Conservation (phyloP, 1,140 invertebrate species). For the Dreissena polymorpha region DNA sequence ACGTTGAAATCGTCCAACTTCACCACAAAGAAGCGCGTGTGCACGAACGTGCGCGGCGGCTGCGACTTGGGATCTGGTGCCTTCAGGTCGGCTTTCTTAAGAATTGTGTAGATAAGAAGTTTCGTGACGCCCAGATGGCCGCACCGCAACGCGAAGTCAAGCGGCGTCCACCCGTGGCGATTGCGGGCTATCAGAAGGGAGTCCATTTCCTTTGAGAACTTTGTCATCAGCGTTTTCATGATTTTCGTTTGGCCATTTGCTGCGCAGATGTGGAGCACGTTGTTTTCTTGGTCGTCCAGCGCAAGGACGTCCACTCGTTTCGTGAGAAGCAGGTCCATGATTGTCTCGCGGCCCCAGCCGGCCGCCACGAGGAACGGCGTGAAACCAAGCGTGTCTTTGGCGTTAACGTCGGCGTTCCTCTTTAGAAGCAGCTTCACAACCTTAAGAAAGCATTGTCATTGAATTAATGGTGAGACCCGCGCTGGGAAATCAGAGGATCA, state of each 20-base stretch:
- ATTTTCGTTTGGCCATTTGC: conserved; percentile 44
- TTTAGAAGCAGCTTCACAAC: conserved; percentile 81
- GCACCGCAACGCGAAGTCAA: conserved; percentile 50
- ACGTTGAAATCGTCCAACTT: conserved; percentile 46
- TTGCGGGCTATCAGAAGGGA: conserved; percentile 43
- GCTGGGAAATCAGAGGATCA: too few relatives aligned
- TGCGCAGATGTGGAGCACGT: conserved; percentile 41
- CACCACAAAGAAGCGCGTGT: conserved; percentile 50
- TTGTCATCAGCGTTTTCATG: conserved; percentile 31
- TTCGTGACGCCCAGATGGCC: conserved; percentile 41
- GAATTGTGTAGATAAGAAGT: conserved; percentile 34
- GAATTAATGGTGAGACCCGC: too few relatives aligned
- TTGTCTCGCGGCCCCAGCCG: conserved; percentile 49
- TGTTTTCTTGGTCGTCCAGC: conserved; percentile 51
- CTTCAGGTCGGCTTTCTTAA: conserved; percentile 20
- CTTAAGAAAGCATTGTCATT: too few relatives aligned
- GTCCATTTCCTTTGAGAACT: conserved; percentile 50
- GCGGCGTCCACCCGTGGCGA: conserved; percentile 51
- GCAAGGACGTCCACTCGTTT: conserved; percentile 22
- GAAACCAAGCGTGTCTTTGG: conserved; percentile 80
- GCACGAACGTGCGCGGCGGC: conserved; percentile 42
- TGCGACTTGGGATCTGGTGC: background rate
- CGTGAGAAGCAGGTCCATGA: conserved; percentile 31
- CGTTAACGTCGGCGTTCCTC: conserved; percentile 81
- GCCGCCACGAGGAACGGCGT: conserved; percentile 78